These are phyloP conservation scores for Parnassius glacialis DNA, from an alignment of 2,888 invertebrate genomes.

Conservation along the genomic window DNA sequence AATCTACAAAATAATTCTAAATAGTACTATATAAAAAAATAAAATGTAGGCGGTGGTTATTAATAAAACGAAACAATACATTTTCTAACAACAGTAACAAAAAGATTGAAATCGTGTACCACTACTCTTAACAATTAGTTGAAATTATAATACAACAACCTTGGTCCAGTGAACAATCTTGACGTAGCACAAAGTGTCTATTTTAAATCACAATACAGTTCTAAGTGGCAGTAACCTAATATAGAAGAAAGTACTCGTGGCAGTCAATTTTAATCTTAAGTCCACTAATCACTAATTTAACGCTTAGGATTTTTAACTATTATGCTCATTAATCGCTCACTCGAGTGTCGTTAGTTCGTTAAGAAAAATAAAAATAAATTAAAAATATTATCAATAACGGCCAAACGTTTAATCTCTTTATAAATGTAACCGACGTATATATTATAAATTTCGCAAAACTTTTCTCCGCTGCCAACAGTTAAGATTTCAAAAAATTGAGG, in stretches of 20 bases:
- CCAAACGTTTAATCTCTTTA: conserved; percentile 72
- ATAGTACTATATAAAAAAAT: too few species aligned
- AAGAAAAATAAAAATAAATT: conserved; percentile 69
- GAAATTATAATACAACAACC: conserved; percentile 46
- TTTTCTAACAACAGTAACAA: conserved; percentile 24
- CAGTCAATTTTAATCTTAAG: conserved; percentile 48
- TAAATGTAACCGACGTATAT: conserved; percentile 79
- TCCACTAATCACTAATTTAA: conserved; percentile 57
- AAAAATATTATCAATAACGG: conserved; percentile 74
- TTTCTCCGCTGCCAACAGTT: conserved; percentile 67
- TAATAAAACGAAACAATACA: too few species aligned
- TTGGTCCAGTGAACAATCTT: conserved; percentile 50
- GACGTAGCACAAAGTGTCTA: conserved; percentile 47
- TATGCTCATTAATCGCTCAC: conserved; percentile 54
- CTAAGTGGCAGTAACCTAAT: conserved; percentile 47
- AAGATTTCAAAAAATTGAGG: conserved; percentile 63
- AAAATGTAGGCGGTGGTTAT: too few species aligned
- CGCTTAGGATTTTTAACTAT: conserved; percentile 33
- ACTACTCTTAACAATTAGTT: conserved; percentile 18
- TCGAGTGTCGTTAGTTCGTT: conserved; percentile 52
- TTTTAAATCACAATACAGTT: conserved; percentile 42
- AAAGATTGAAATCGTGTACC: conserved; percentile 19
- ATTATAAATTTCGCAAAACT: conserved; percentile 78
- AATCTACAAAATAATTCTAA: too few species aligned
- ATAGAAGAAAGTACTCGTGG: conserved; percentile 42